Percentiles rank a stretch among this genome's conserved stretches.
Conservation (phyloP, 2,113 vertebrate genomes). For the Centropus unirufus region DNA sequence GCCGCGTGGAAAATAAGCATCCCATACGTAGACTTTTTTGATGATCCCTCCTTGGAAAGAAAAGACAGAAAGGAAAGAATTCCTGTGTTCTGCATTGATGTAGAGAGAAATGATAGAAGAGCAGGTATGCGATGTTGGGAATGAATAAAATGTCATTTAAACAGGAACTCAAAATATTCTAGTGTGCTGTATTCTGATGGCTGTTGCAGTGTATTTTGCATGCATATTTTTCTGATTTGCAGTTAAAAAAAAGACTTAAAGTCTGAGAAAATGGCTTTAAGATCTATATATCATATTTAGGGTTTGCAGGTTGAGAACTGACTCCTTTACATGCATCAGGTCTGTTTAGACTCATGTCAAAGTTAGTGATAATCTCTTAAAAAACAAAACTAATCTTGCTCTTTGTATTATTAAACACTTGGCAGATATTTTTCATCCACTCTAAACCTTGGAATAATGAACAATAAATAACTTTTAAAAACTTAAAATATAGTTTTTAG, state of each 20-base stretch:
- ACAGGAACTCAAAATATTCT: not conserved
- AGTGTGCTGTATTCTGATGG: not conserved
- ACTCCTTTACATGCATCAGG: not conserved
- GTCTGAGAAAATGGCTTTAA: not conserved
- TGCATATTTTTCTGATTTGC: not conserved
- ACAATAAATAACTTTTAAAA: not conserved
- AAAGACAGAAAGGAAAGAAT: constrained; percentile 89
- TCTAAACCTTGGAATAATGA: not conserved
- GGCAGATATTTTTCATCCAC: not conserved
- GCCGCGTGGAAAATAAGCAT: constrained; percentile 90
- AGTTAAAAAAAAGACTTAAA: not conserved
- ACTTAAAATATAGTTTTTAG: not conserved
- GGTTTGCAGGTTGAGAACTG: not conserved
- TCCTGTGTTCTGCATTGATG: constrained; percentile 95
- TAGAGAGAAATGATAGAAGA: constrained; percentile 89
- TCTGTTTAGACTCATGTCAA: not conserved
- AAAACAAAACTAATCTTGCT: not conserved
- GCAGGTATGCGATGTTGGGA: constrained; percentile 75
- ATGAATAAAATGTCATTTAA: not conserved
- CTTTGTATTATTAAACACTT: not conserved
- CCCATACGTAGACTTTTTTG: constrained; percentile 89
- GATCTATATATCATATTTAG: not conserved
- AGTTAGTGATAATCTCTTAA: not conserved
- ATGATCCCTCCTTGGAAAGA: constrained; percentile 82
- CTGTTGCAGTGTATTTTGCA: not conserved